Conservation (phyloP, 2,888 invertebrate species). For the Heliothis peltigera region DNA sequence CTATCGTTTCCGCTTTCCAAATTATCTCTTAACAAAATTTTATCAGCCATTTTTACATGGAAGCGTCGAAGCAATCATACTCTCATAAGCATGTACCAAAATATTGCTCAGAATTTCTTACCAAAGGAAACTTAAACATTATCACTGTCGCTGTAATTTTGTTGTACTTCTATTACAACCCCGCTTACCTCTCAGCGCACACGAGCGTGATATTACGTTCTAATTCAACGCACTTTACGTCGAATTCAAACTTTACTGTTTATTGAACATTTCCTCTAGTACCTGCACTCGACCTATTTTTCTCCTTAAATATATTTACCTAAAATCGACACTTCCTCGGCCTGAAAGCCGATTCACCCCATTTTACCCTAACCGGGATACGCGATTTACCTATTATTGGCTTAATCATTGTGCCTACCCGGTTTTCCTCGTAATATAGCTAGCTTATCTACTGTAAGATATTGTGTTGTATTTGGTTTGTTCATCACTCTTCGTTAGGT, state of each 20-base stretch:
- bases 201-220: constrained; percentile 1
- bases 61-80: no score
- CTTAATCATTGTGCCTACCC: constrained; percentile 50
- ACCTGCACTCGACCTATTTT: constrained; percentile 31
- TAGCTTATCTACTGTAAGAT: constrained; percentile 23
- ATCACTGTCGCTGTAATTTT: no score
- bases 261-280: constrained; percentile 33
- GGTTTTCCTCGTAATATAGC: constrained; percentile 28
- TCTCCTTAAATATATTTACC: constrained; percentile 51
- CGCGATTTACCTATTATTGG: constrained; percentile 58
- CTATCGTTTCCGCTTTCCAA: no score
- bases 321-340: constrained; percentile 55
- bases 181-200: neutral
- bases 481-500: constrained; percentile 22
- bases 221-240: neutral
- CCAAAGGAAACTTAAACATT: no score
- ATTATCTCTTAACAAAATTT: no score
- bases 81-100: no score
- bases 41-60: no score
- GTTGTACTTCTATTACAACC: neutral
- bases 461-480: constrained; percentile 28
- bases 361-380: constrained; percentile 53
- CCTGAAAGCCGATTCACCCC: constrained; percentile 59
- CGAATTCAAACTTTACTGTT: neutral
- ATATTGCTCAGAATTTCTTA: no score